Base-by-base conservation (phyloP, 1,140 invertebrate genomes). In the Cyrtorhinus lividipennis region DNA sequence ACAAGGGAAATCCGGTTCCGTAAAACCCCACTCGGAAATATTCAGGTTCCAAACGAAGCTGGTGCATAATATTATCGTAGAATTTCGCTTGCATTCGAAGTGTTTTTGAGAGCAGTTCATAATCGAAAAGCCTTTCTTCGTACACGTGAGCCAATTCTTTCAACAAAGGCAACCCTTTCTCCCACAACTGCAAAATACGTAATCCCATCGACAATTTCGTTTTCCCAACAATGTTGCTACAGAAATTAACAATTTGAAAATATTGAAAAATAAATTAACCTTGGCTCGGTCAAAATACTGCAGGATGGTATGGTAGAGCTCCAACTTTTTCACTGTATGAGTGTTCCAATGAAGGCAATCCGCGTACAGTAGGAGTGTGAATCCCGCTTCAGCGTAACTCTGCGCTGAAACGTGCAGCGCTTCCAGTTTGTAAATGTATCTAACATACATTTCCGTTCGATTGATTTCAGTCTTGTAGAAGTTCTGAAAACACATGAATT, bases 1-100 rank as follows among this genome's bases (percentile, higher is more conserved):
- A 98, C 0, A 94, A 78, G 3, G 95, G 95, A 73, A 96, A 92
- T 38, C 89, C 89, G 63, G 86, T 81, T 18, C 95, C 95, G 72
- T 94, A 98, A 74, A 95, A 98, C 23, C 91, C 93, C 56, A 98
- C 95, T 20, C 95, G 77, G 71, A 98, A 99, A 73, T 98, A 99
- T 74, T 97, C 93, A 5, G 92, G 90, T 70, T 95, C 91, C 0
- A 89, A 90, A 67, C 93, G 76, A 10, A 92, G 73, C 71, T 92
- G 86, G 0, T 83, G 86, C 63, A 96, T 72, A 68, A 96, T 94
- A 64, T 94, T 92, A 70, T 94, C 89, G 66, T 92, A 86, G 73
- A 96, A 96, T 63, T 82, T 85, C 0, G 93, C 92, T 73, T 95
- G 85, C 58, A 81, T 85, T 68, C 86, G 86, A 48, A 96, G 75